Evolutionary conservation across 2,888 invertebrate species (phyloP).

Genomic region (Morinoia aosen): DNA sequence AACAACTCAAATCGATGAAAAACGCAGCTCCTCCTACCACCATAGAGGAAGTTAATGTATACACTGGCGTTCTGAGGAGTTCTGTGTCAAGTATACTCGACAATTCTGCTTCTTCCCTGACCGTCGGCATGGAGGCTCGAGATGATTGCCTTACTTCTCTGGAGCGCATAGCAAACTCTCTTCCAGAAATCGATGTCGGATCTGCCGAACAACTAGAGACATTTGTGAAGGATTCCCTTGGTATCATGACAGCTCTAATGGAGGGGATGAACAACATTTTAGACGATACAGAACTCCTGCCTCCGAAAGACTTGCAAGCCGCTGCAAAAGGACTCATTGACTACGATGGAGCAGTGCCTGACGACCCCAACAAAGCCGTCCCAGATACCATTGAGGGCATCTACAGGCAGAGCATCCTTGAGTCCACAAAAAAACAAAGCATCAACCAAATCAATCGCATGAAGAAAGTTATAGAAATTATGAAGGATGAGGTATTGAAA

Average conservation of each 20-base stretch:
- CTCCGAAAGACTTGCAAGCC: conserved; percentile 47
- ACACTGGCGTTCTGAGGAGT: conserved; percentile 20
- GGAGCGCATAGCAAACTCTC: background rate
- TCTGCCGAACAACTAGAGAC: conserved; percentile 49
- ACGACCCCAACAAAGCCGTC: conserved; percentile 7
- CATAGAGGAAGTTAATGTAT: conserved; percentile 7
- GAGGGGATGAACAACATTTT: conserved; percentile 58
- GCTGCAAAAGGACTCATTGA: conserved; percentile 36
- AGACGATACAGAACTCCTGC: conserved; percentile 42
- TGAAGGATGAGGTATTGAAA: conserved; percentile 45
- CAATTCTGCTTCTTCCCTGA: background rate
- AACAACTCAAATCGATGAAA: background rate
- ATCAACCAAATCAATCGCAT: conserved; percentile 55
- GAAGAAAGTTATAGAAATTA: conserved; percentile 55
- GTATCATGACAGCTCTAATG: conserved; percentile 54
- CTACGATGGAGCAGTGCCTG: conserved; percentile 55
- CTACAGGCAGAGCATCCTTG: conserved; percentile 50
- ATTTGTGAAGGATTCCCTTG: conserved; percentile 47
- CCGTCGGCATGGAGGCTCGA: conserved; percentile 25
- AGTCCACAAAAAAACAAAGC: conserved; percentile 55
- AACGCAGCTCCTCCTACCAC: background rate
- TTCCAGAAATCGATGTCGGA: background rate
- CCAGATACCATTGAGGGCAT: conserved; percentile 40
- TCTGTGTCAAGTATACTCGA: background rate
- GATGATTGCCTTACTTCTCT: conserved; percentile 1